These are phyloP conservation scores for Heliconius nattereri DNA, from an alignment of 1,140 invertebrate species.

Conservation along the genomic window DNA sequence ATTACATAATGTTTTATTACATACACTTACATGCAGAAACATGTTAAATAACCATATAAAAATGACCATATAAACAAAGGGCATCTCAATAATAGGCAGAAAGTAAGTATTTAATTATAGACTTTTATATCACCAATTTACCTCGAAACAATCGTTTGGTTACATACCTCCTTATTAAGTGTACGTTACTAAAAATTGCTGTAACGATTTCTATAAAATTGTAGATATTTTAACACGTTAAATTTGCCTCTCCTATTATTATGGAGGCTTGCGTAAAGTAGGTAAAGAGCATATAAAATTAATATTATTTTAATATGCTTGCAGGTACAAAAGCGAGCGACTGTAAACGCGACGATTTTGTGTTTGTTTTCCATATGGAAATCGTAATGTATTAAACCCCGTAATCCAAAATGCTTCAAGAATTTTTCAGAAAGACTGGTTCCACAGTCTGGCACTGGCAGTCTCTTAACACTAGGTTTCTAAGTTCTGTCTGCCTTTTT, in stretches of 20 bases:
- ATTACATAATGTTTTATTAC: constrained; percentile 1
- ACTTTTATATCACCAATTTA: neutral
- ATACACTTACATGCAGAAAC: neutral
- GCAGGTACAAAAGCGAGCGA: too few species aligned
- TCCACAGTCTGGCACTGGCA: too few species aligned
- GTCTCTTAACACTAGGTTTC: too few species aligned
- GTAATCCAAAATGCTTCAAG: too few species aligned
- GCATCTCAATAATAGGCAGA: neutral
- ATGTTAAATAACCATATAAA: neutral
- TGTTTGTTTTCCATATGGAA: too few species aligned
- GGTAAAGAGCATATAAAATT: neutral
- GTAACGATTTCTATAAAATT: constrained; percentile 18
- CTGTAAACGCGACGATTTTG: too few species aligned
- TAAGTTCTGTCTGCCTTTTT: too few species aligned
- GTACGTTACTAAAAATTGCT: neutral
- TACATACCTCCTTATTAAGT: neutral
- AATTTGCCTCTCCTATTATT: neutral
- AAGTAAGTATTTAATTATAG: neutral
- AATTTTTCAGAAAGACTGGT: too few species aligned
- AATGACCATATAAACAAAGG: constrained; percentile 15
- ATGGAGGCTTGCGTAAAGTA: neutral
- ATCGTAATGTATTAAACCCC: too few species aligned
- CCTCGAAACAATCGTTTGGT: neutral
- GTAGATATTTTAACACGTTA: neutral
- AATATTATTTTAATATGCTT: too few species aligned